Conservation (phyloP, 2,797 vertebrate species). For the Labroides dimidiatus region DNA sequence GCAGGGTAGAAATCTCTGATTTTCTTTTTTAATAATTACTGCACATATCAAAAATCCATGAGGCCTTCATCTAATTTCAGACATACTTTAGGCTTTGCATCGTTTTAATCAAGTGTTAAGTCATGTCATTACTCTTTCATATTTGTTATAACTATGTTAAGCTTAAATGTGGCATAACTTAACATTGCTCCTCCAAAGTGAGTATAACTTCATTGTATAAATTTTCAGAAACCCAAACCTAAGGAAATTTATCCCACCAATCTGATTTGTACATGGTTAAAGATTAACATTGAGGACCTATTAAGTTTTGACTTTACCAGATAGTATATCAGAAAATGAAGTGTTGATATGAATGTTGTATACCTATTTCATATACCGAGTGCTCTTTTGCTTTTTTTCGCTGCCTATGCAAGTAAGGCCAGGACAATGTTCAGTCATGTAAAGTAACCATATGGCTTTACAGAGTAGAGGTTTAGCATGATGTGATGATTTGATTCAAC, state of each 20-base stretch:
- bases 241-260: not conserved
- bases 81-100: constrained; percentile 15
- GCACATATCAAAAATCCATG: constrained; percentile 47
- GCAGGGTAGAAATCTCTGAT: constrained; percentile 8
- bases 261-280: constrained; percentile 41
- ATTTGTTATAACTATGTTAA: not conserved
- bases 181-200: constrained; percentile 19
- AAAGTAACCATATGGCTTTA: constrained; percentile 19
- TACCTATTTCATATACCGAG: constrained; percentile 9
- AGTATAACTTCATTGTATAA: constrained; percentile 13
- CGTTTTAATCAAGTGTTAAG: constrained; percentile 25
- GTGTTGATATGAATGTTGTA: constrained; percentile 40
- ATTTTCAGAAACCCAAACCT: constrained; percentile 2
- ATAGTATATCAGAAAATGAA: constrained; percentile 39
- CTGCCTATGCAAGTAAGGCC: constrained; percentile 90
- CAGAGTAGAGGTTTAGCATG: constrained; percentile 14
- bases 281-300: constrained; percentile 46
- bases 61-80: constrained; percentile 32
- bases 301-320: constrained; percentile 45
- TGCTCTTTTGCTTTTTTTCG: constrained; percentile 58
- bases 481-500: constrained; percentile 86
- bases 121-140: constrained; percentile 15
- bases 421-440: constrained; percentile 54
- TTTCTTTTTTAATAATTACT: constrained; percentile 38
- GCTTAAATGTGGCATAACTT: not conserved